Percentiles rank a stretch among this genome's conserved stretches.
These are phyloP conservation scores for Epistrophella euchroma DNA, from an alignment of 2,888 invertebrate genomes.

Conservation along the genomic window DNA sequence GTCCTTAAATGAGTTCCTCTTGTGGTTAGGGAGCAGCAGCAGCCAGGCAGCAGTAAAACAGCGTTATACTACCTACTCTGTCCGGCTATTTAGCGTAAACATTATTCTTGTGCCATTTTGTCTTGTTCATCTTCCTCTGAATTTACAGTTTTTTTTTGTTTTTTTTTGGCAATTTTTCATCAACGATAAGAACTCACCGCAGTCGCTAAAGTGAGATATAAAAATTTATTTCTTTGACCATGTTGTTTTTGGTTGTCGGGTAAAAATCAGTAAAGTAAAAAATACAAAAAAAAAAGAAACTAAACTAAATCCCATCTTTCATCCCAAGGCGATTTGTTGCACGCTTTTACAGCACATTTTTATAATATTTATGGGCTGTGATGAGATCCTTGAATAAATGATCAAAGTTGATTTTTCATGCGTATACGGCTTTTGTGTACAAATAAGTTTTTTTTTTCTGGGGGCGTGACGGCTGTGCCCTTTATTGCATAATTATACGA, in stretches of 20 bases:
- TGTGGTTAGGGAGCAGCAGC: neutral
- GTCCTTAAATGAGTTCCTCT: constrained; percentile 61
- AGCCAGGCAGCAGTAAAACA: neutral
- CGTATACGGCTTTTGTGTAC: constrained; percentile 10
- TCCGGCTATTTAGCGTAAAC: constrained; percentile 49
- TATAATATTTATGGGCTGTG: constrained; percentile 74
- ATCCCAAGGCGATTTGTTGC: constrained; percentile 70
- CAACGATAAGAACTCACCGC: constrained; percentile 68
- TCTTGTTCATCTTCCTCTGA: constrained; percentile 45
- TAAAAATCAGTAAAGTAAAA: neutral
- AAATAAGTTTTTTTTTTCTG: constrained; percentile 24
- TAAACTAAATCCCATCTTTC: constrained; percentile 30
- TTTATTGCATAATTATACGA: constrained; percentile 30
- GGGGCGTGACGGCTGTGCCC: constrained; percentile 47
- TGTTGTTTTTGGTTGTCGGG: constrained; percentile 30
- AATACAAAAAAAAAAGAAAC: neutral
- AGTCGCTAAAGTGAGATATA: constrained; percentile 71
- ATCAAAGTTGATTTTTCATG: constrained; percentile 40
- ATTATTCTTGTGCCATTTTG: constrained; percentile 34
- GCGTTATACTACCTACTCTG: constrained; percentile 3
- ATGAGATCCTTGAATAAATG: constrained; percentile 58
- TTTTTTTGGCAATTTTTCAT: constrained; percentile 66
- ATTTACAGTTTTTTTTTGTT: constrained; percentile 63
- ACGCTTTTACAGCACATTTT: constrained; percentile 71
- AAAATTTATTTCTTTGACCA: constrained; percentile 64